Conservation (phyloP, 2,113 vertebrate genomes). For the Chelonoidis abingdonii region DNA sequence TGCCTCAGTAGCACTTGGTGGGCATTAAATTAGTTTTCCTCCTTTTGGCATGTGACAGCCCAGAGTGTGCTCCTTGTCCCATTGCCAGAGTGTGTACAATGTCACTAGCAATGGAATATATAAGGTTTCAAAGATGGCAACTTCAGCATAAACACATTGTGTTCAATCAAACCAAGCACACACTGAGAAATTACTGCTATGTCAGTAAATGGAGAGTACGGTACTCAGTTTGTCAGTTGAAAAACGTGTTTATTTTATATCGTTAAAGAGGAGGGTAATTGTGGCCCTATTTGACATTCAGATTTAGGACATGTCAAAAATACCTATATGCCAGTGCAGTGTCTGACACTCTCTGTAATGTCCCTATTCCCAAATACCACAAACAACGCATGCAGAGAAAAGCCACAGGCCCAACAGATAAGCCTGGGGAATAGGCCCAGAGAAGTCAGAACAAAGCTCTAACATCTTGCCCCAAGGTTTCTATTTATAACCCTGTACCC, state of each 20-base stretch:
- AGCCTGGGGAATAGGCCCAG: neutral
- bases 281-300: neutral
- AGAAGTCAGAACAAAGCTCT: neutral
- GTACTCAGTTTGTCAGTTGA: neutral
- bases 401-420: neutral
- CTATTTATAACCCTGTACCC: neutral
- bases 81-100: neutral
- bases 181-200: neutral
- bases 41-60: neutral
- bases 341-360: neutral
- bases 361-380: neutral
- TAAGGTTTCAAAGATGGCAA: neutral
- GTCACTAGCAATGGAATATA: neutral
- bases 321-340: fast-evolving
- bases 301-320: neutral
- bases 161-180: neutral
- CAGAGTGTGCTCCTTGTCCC: neutral
- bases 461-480: neutral
- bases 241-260: neutral
- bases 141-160: neutral
- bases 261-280: neutral
- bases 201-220: neutral
- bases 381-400: neutral
- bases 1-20: neutral
- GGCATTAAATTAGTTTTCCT: neutral